phyloP scores from a whole-genome alignment of 2,888 invertebrate genomes.

The Penaeus monodon region DNA sequence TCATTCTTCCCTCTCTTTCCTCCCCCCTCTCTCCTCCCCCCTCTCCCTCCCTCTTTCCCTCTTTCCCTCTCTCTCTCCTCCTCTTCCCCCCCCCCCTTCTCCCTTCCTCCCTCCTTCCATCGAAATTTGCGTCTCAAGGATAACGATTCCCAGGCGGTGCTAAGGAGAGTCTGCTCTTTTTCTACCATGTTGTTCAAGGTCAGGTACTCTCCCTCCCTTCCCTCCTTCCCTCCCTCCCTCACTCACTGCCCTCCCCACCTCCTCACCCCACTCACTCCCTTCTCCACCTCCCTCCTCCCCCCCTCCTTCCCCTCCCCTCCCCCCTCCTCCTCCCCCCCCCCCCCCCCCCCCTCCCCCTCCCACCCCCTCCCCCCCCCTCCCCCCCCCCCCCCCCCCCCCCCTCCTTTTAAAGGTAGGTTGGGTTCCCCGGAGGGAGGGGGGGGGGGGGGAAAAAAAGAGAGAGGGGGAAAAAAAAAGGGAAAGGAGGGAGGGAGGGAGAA shows the following conservation, averaged over 20 bases:
- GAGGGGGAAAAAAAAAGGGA: too few relatives aligned
- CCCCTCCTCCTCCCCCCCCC: neutral
- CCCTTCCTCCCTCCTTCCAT: neutral
- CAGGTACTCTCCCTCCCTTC: neutral
- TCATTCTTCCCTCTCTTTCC: too few relatives aligned
- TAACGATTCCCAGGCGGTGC: neutral
- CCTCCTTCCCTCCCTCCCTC: neutral
- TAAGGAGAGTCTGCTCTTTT: too few relatives aligned
- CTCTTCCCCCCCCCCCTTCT: neutral
- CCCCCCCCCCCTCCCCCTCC: neutral
- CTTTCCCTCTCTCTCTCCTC: neutral
- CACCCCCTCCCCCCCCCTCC: neutral
- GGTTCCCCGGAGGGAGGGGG: too few relatives aligned
- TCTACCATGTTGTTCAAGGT: too few relatives aligned
- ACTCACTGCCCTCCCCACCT: neutral
- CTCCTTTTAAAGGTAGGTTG: neutral
- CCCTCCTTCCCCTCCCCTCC: neutral
- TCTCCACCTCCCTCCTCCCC: neutral
- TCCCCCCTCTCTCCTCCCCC: neutral
- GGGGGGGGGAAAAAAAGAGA: too few relatives aligned
- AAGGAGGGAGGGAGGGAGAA: too few relatives aligned
- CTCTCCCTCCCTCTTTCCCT: neutral
- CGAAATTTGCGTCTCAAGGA: neutral
- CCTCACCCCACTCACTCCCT: neutral
- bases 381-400: neutral